Conservation (phyloP, 1,140 invertebrate species). For the Harpegnathos saltator region DNA sequence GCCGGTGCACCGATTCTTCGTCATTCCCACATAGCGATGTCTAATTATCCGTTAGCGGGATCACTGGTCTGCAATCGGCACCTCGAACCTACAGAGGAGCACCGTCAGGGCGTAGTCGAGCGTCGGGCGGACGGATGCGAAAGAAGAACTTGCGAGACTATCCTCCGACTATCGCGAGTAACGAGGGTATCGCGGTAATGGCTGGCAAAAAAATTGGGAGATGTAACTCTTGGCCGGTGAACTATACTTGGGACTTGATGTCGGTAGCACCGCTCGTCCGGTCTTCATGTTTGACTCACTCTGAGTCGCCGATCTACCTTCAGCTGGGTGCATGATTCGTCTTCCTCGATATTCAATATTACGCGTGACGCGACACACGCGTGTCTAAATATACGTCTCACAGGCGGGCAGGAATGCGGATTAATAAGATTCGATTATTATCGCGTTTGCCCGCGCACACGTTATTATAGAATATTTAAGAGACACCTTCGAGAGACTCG, state of each 20-base stretch:
- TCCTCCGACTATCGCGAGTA: not conserved
- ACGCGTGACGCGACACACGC: not conserved
- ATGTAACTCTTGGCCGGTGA: conserved; percentile 3
- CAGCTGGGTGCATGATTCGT: no score
- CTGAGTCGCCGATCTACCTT: no score
- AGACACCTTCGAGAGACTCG: not conserved
- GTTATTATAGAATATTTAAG: conserved; percentile 23
- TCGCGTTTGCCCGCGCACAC: not conserved
- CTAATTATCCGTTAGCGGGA: conserved; percentile 72
- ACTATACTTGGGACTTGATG: conserved; percentile 2
- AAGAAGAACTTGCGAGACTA: not conserved
- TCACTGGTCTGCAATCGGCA: conserved; percentile 22
- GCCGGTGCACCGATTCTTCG: conserved; percentile 64
- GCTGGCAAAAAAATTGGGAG: conserved; percentile 5
- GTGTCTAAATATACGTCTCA: not conserved
- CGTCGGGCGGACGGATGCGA: conserved; percentile 15
- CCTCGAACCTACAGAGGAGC: conserved; percentile 35
- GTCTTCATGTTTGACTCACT: no score
- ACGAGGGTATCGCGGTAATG: no score
- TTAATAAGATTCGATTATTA: not conserved
- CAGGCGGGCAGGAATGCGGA: not conserved
- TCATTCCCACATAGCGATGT: conserved; percentile 65
- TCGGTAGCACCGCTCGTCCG: not conserved
- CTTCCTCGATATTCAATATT: not conserved
- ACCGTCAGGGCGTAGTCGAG: not conserved